These are phyloP conservation scores for Drosophila willistoni DNA, from an alignment of 1,140 invertebrate species.

Conservation along the genomic window DNA sequence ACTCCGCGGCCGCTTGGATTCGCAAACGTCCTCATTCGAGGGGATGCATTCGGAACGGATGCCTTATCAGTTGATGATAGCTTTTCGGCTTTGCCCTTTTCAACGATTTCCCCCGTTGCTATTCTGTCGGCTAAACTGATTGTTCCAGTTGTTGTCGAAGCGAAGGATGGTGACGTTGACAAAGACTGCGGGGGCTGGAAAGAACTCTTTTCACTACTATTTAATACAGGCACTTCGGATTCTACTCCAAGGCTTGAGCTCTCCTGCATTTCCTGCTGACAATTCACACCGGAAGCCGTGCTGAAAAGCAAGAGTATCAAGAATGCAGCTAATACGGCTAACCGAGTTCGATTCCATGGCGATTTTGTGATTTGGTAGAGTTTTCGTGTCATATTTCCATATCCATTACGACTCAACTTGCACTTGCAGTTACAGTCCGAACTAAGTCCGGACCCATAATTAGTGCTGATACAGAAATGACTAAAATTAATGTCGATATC, in stretches of 20 bases:
- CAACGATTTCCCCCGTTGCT: not conserved
- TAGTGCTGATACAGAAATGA: conserved; percentile 8
- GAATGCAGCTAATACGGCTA: not conserved
- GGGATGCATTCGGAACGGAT: not conserved
- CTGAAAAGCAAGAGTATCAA: not conserved
- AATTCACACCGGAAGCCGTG: not conserved
- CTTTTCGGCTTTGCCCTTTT: not conserved
- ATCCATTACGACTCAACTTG: conserved; percentile 1
- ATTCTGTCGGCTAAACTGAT: not conserved
- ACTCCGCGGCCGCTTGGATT: conserved; percentile 29
- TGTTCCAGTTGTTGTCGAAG: not conserved
- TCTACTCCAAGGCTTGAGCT: not conserved
- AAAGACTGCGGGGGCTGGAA: not conserved
- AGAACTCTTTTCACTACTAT: not conserved
- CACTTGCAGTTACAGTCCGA: not conserved
- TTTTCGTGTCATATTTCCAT: conserved; percentile 7
- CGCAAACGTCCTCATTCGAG: not conserved
- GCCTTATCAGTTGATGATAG: not conserved
- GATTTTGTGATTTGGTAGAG: conserved; percentile 4
- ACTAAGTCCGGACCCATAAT: conserved; percentile 3
- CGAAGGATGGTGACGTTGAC: not conserved
- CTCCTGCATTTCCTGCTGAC: not conserved
- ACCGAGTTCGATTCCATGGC: conserved; percentile 1
- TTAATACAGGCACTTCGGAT: not conserved
- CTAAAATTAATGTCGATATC: not conserved